phyloP scores from a whole-genome alignment of 37 sponge, comb jelly and placozoan species.

The Corticium candelabrum region DNA sequence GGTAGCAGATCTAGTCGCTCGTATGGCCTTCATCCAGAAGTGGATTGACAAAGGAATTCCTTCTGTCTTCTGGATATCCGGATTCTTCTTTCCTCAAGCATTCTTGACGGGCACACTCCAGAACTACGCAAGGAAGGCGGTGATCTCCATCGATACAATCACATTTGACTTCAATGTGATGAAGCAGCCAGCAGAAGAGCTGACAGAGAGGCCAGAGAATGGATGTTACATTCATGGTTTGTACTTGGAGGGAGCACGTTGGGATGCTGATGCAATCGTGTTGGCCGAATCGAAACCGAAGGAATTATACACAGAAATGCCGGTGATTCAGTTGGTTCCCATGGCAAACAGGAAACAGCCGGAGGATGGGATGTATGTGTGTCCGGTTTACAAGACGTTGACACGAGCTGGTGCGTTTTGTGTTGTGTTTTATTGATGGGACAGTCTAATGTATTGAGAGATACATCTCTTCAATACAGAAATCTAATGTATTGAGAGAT shows the following conservation, averaged over 20 bases:
- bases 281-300: constrained; percentile 88
- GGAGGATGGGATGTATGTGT: constrained; percentile 66
- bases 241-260: constrained; percentile 87
- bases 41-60: constrained; percentile 89
- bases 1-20: constrained; percentile 73
- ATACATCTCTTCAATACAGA: too few species aligned
- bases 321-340: constrained; percentile 82
- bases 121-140: constrained; percentile 85
- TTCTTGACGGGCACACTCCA: constrained; percentile 98
- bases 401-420: constrained; percentile 97
- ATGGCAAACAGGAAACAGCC: constrained; percentile 69
- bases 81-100: constrained; percentile 98
- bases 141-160: constrained; percentile 91
- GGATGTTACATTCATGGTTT: constrained; percentile 94
- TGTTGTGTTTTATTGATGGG: too few species aligned
- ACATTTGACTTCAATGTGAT: constrained; percentile 78
- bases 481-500: too few species aligned
- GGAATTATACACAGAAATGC: constrained; percentile 92
- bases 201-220: constrained; percentile 67
- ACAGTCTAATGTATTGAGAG: too few species aligned
- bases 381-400: constrained; percentile 97
- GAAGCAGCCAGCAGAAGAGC: constrained; percentile 23
- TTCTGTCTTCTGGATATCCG: constrained; percentile 89
- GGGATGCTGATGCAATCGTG: constrained; percentile 44
- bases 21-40: constrained; percentile 69